Percentiles rank a stretch among this genome's conserved stretches.
phyloP scores from a whole-genome alignment of 2,113 vertebrate genomes.

The Ochotona curzoniae region DNA sequence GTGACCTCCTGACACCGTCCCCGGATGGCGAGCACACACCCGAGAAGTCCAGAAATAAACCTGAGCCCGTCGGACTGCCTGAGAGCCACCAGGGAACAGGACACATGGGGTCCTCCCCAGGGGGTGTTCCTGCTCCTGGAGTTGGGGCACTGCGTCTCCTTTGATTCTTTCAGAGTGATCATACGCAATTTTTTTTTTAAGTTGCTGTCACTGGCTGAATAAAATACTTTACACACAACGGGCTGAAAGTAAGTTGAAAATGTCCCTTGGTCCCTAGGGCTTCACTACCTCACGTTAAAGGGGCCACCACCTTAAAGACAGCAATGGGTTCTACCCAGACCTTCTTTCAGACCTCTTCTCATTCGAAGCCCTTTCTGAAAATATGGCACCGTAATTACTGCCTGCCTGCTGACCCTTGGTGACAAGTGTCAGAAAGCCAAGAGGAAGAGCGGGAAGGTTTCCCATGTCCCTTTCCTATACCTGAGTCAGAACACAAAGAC shows the following conservation, averaged over 20 bases:
- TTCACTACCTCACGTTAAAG: neutral
- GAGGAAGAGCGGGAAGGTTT: neutral
- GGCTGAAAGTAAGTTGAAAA: too few species aligned
- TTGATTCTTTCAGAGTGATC: neutral
- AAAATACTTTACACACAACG: neutral
- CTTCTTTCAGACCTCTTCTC: conserved; percentile 1
- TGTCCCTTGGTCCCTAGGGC: neutral
- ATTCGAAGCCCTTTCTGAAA: conserved; percentile 27
- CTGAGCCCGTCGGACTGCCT: neutral
- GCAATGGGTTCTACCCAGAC: neutral
- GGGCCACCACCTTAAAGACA: neutral
- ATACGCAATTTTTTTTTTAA: neutral
- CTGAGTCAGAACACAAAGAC: neutral
- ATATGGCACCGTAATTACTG: neutral
- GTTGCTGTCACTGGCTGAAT: neutral
- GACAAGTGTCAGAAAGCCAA: neutral
- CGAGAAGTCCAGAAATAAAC: neutral
- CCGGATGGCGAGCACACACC: neutral
- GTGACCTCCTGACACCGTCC: neutral
- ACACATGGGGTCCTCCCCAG: neutral
- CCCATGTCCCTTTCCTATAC: neutral
- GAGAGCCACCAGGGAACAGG: neutral
- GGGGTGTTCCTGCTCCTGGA: neutral
- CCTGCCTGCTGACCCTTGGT: neutral
- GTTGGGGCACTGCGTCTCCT: neutral